phyloP scores from a whole-genome alignment of 2,888 invertebrate species.

The Timandra comae region DNA sequence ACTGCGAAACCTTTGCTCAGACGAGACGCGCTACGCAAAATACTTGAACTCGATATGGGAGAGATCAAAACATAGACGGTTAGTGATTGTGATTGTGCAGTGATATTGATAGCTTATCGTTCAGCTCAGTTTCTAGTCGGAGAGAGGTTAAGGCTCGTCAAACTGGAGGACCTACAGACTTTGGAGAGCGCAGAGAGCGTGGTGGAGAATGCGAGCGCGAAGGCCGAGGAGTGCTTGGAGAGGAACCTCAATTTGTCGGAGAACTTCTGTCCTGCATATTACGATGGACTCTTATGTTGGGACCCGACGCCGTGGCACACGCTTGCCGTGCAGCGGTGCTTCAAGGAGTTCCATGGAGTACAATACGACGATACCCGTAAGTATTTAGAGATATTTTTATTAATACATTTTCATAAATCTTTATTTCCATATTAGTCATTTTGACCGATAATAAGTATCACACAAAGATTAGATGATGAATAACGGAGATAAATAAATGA shows the following conservation, averaged over 20 bases:
- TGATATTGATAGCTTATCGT: constrained; percentile 28
- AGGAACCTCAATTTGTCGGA: constrained; percentile 42
- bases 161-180: constrained; percentile 70
- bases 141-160: constrained; percentile 36
- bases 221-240: constrained; percentile 50
- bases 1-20: constrained; percentile 50
- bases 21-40: constrained; percentile 38
- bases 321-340: constrained; percentile 84
- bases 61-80: constrained; percentile 27
- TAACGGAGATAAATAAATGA: constrained; percentile 12
- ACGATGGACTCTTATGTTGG: constrained; percentile 90
- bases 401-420: background rate
- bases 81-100: constrained; percentile 32
- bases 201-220: constrained; percentile 53
- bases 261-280: constrained; percentile 79
- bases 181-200: constrained; percentile 52
- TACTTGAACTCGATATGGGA: constrained; percentile 47
- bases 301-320: constrained; percentile 84
- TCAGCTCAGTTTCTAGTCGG: constrained; percentile 34
- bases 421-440: background rate
- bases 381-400: constrained; percentile 69
- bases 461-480: constrained; percentile 11
- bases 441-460: background rate
- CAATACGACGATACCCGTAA: constrained; percentile 89
- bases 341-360: constrained; percentile 85